Percentiles rank a stretch among this genome's conserved stretches.
phyloP scores from a whole-genome alignment of 2,888 invertebrate genomes.

The Xanthorhoe designata region DNA sequence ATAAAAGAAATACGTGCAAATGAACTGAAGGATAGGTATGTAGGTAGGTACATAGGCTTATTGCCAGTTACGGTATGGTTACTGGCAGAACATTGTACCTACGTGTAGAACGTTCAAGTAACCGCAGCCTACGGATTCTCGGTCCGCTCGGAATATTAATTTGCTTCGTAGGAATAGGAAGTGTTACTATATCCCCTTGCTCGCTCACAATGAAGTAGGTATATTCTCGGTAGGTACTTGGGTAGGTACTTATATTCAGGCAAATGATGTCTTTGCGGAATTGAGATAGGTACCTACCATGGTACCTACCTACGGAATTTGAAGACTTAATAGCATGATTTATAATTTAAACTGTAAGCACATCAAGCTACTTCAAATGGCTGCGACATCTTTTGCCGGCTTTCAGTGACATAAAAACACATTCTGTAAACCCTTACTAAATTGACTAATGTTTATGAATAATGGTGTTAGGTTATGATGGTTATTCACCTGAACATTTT shows the following conservation, averaged over 20 bases:
- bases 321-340: background rate
- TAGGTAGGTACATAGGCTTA: constrained; percentile 9
- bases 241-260: constrained; percentile 13
- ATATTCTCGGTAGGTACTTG: constrained; percentile 2
- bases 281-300: too few species aligned
- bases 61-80: constrained; percentile 13
- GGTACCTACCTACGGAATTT: too few species aligned
- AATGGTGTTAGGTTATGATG: too few species aligned
- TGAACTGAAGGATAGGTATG: background rate
- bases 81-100: constrained; percentile 24
- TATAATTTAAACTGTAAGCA: background rate
- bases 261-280: background rate
- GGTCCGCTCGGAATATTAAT: constrained; percentile 31
- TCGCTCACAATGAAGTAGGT: constrained; percentile 5
- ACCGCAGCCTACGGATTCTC: constrained; percentile 33
- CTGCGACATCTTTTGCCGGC: too few species aligned
- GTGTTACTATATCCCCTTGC: constrained; percentile 18
- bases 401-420: too few species aligned
- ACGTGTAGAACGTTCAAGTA: constrained; percentile 31
- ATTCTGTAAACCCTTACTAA: too few species aligned
- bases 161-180: constrained; percentile 30
- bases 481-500: too few species aligned
- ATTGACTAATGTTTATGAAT: too few species aligned
- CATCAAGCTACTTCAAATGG: background rate
- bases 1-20: constrained; percentile 14